A percentile compares a stretch with the other conserved stretches of the same genome.
These are phyloP conservation scores for Melanchra persicariae DNA, from an alignment of 2,888 invertebrate species.

Conservation along the genomic window DNA sequence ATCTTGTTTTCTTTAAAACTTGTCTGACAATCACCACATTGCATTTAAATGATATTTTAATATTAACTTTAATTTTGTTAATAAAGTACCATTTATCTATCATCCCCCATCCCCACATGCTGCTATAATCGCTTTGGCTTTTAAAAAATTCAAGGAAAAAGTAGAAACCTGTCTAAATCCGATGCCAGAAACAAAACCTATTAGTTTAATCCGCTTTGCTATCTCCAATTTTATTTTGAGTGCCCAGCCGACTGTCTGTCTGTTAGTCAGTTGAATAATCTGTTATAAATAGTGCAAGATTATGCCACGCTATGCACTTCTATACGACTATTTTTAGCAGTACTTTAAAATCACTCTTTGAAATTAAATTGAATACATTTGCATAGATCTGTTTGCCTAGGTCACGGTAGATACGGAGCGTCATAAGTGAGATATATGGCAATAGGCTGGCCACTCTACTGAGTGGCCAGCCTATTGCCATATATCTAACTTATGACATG, in stretches of 20 bases:
- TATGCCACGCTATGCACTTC: slow-evolving; percentile 14
- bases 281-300: slow-evolving; percentile 34
- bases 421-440: background rate
- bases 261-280: slow-evolving; percentile 8
- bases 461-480: no score
- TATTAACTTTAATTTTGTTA: background rate
- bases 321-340: slow-evolving; percentile 11
- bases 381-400: slow-evolving; percentile 8
- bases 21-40: background rate
- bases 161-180: background rate
- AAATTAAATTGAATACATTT: slow-evolving; percentile 13
- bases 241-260: slow-evolving; percentile 19
- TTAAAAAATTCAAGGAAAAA: slow-evolving; percentile 5
- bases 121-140: background rate
- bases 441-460: background rate
- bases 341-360: background rate
- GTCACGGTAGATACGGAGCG: background rate
- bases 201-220: background rate
- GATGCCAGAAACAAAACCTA: background rate
- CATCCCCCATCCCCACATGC: background rate
- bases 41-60: background rate
- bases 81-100: background rate
- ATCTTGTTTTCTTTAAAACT: background rate
- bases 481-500: fast-evolving
- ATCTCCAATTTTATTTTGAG: slow-evolving; percentile 1